A percentile compares a stretch with the other conserved stretches of the same genome.
phyloP scores from a whole-genome alignment of 2,113 vertebrate genomes.

The Eira barbara region DNA sequence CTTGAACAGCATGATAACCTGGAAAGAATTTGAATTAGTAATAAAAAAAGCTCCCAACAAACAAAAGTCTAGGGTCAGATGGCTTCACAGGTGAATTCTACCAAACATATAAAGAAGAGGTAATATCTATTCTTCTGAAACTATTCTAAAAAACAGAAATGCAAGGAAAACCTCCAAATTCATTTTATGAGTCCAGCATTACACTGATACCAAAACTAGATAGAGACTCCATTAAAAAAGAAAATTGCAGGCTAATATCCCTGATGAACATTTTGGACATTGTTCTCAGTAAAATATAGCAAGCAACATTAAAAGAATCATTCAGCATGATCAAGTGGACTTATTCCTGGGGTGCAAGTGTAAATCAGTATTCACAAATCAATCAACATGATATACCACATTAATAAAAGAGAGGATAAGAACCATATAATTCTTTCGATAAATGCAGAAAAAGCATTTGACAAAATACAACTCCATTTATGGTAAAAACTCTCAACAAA shows the following conservation, averaged over 20 bases:
- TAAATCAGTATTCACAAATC: neutral
- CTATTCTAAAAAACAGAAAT: neutral
- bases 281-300: neutral
- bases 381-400: neutral
- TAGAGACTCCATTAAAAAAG: neutral
- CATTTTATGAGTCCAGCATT: neutral
- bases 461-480: too few relatives aligned
- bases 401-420: neutral
- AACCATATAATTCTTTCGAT: too few relatives aligned
- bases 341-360: neutral
- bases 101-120: neutral
- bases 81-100: neutral
- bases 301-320: neutral
- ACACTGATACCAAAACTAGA: too few relatives aligned
- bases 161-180: neutral
- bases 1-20: neutral
- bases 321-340: neutral
- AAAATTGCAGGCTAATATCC: neutral
- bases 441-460: too few relatives aligned
- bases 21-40: neutral
- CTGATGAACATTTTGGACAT: neutral
- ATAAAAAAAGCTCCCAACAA: neutral
- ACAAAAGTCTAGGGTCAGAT: neutral
- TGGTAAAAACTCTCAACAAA: too few relatives aligned
- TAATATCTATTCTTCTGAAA: neutral